Evolutionary conservation across 2,888 invertebrate genomes (phyloP), one percentile per base, ranked within the genome.

Genomic region (Amphipyra tragopoginis): DNA sequence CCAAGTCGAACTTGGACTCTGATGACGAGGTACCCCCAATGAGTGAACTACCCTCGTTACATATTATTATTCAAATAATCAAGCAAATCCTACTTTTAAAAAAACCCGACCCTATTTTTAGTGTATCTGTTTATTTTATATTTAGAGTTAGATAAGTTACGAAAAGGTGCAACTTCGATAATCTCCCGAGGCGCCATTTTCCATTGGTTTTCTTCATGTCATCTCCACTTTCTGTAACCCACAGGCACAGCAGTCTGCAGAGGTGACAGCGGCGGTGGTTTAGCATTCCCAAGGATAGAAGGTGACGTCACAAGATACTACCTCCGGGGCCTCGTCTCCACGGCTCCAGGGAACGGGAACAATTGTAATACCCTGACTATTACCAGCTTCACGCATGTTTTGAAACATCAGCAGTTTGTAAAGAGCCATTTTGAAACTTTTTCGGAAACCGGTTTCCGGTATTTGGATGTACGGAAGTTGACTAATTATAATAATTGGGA

Each of bases 261-360:
- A 40, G 50, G 50, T 1, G 50, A 50, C 29, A 50, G 50, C 29
- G 50, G 50, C 0, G 50, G 50, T 13, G 50, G 50, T 5, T 10
- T 50, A 4, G 13, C 50, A 7, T 50, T 50, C 10, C 40, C 50
- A 10, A 7, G 29, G 10, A 3, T 13, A 1, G 15, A 9, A 13
- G 13, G 6, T 14, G 10, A 14, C 10, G 39, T 50, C 29, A 50
- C 29, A 6, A 40, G 39, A 29, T 50, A 50, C 13, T 50, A 40
- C 10, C 26, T 50, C 5, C 29, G 50, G 2, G 50, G 50, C 0
- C 10, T 50, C 10, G 50, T 50, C 10, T 50, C 50, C 6, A 40
- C 39, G 2, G 26, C 50, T 6, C 50, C 39, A 1, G 15, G 13
- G 6, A 39, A 40, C 7, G 10, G 26, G 4, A 2, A 29, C 9